Percentiles rank a stretch among this genome's conserved stretches.
Conservation (phyloP, 2,113 vertebrate genomes). For the Paradisaea rubra region DNA sequence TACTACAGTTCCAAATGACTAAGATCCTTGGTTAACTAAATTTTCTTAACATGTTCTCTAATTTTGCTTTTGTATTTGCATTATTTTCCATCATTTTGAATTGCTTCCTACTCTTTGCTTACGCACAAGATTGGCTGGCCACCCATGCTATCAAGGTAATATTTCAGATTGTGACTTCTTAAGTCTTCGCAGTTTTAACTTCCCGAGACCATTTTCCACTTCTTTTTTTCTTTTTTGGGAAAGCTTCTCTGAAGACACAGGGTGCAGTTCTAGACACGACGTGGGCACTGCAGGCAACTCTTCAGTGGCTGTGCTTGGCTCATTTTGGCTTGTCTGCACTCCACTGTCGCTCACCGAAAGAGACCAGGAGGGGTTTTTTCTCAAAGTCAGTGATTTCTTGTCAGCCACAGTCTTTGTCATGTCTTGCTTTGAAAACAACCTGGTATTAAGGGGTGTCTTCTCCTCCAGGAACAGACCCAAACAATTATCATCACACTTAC, state of each 20-base stretch:
- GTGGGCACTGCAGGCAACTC: constrained; percentile 68
- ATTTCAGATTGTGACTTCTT: constrained; percentile 58
- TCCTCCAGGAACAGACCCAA: constrained; percentile 47
- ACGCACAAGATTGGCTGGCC: background rate
- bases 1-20: background rate
- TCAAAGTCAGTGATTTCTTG: constrained; percentile 74
- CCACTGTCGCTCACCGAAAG: constrained; percentile 66
- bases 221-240: constrained; percentile 60
- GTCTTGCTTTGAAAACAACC: constrained; percentile 68
- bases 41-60: background rate
- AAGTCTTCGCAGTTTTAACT: constrained; percentile 73
- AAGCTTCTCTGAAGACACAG: constrained; percentile 45
- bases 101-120: background rate
- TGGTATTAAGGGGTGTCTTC: constrained; percentile 58
- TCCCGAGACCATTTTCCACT: constrained; percentile 67
- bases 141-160: background rate
- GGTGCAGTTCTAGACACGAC: constrained; percentile 57
- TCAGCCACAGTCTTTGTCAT: constrained; percentile 65
- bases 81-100: background rate
- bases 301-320: constrained; percentile 68
- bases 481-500: constrained; percentile 3
- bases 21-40: background rate
- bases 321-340: constrained; percentile 69
- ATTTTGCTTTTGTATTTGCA: background rate
- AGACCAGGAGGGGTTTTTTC: constrained; percentile 67